Evolutionary conservation across 2,797 vertebrate species (phyloP).

Genomic region (Hippocampus kuda): DNA sequence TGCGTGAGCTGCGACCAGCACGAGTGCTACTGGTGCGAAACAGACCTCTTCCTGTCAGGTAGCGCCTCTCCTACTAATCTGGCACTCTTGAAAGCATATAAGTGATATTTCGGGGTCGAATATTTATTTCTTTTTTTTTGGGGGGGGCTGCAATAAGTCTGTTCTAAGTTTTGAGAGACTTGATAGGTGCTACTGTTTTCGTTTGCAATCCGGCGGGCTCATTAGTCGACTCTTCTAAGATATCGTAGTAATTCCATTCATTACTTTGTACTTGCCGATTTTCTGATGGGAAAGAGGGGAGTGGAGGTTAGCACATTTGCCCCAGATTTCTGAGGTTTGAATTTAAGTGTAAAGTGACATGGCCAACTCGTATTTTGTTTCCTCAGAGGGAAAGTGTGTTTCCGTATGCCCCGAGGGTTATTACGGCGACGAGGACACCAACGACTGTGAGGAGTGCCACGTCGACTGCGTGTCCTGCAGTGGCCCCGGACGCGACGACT

Average conservation of each 20-base stretch:
- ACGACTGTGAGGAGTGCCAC: slow-evolving; percentile 80
- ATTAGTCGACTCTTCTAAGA: not conserved
- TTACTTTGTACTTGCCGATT: no score
- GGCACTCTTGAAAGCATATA: no score
- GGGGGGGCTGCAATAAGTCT: no score
- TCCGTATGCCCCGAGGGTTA: slow-evolving; percentile 69
- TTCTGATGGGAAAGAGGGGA: no score
- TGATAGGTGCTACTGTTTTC: not conserved
- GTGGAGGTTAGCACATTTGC: no score
- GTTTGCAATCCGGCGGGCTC: not conserved
- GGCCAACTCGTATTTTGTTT: not conserved
- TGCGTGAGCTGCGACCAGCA: slow-evolving; percentile 77
- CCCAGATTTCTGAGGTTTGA: not conserved
- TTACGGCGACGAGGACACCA: slow-evolving; percentile 68
- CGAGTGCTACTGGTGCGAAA: slow-evolving; percentile 77
- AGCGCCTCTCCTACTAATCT: not conserved
- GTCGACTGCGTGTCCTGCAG: slow-evolving; percentile 67
- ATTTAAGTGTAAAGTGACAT: not conserved
- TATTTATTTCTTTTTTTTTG: no score
- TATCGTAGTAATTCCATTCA: no score
- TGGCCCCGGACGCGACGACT: slow-evolving; percentile 63
- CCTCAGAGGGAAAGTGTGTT: slow-evolving; percentile 73
- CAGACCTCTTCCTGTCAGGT: slow-evolving; percentile 82
- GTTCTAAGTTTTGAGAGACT: not conserved
- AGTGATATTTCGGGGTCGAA: no score